A percentile compares a stretch with the other conserved stretches of the same genome.
phyloP scores from a whole-genome alignment of 30 jellyfish, hydroid and myxozoan genomes.

The Clytia hemisphaerica region DNA sequence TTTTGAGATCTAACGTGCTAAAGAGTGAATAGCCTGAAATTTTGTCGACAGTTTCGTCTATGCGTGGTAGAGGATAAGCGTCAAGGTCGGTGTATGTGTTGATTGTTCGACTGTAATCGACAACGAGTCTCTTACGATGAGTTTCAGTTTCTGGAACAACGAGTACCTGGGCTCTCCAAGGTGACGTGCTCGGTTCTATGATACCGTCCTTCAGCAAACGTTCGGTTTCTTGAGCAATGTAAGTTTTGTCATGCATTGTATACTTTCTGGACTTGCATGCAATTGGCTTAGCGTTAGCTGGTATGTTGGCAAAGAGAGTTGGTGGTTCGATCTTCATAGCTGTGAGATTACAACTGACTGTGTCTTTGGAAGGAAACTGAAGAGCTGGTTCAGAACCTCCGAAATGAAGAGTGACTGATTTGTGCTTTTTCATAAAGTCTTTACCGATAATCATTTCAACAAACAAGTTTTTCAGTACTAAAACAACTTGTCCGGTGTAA shows the following conservation, averaged over 20 bases:
- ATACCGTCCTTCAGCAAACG: constrained; percentile 56
- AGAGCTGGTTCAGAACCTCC: no score
- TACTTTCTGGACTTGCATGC: constrained; percentile 57
- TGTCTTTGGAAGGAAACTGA: no score
- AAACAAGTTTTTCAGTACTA: constrained; percentile 35
- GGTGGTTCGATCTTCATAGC: no score
- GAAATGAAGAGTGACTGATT: constrained; percentile 15
- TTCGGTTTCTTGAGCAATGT: constrained; percentile 27
- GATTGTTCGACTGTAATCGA: constrained; percentile 32
- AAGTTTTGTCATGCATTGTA: constrained; percentile 24
- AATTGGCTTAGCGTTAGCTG: constrained; percentile 52
- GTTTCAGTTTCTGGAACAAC: constrained; percentile 31
- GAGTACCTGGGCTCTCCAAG: constrained; percentile 75
- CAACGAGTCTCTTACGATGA: constrained; percentile 27
- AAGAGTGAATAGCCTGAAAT: constrained; percentile 34
- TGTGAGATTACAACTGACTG: no score
- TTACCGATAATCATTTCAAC: constrained; percentile 43
- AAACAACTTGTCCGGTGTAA: no score
- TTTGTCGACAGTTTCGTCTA: constrained; percentile 34
- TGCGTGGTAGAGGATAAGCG: constrained; percentile 46
- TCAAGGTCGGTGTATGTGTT: constrained; percentile 33
- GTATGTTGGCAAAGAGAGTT: constrained; percentile 36
- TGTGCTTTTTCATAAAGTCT: constrained; percentile 42
- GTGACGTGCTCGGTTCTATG: constrained; percentile 63
- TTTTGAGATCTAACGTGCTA: constrained; percentile 34